Evolutionary conservation across 2,888 invertebrate species (phyloP).

Genomic region (Diabrotica balteata): DNA sequence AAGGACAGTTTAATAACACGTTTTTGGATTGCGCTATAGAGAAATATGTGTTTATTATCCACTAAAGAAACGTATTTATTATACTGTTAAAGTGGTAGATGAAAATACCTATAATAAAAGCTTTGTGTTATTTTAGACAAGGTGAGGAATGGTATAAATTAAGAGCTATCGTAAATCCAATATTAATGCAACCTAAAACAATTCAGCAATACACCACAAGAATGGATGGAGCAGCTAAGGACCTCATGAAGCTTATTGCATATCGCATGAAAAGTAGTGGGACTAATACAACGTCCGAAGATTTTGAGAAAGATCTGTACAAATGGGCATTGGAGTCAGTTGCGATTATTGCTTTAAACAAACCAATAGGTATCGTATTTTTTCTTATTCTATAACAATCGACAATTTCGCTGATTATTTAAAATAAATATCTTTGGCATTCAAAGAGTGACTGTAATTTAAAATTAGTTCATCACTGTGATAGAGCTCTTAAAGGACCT

Average conservation of each 20-base stretch:
- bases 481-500: too few species aligned
- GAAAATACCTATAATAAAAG: too few species aligned
- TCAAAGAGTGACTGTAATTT: too few species aligned
- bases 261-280: conserved; percentile 19
- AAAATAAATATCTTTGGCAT: too few species aligned
- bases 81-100: too few species aligned
- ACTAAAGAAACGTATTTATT: too few species aligned
- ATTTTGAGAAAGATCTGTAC: conserved; percentile 65
- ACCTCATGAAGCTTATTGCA: conserved; percentile 45
- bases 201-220: conserved; percentile 44
- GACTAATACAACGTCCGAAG: conserved; percentile 6
- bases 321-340: conserved; percentile 71
- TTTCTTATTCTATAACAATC: too few species aligned
- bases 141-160: conserved; percentile 66
- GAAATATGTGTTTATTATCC: too few species aligned
- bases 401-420: too few species aligned
- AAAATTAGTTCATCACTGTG: too few species aligned
- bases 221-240: conserved; percentile 43
- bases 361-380: conserved; percentile 43
- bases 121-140: conserved; percentile 52
- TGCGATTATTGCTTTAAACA: conserved; percentile 58
- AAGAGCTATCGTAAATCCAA: conserved; percentile 62
- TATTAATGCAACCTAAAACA: conserved; percentile 63
- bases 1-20: too few species aligned
- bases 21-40: too few species aligned